These are phyloP conservation scores for Meda fulgida DNA, from an alignment of 2,797 vertebrate species.

Conservation along the genomic window DNA sequence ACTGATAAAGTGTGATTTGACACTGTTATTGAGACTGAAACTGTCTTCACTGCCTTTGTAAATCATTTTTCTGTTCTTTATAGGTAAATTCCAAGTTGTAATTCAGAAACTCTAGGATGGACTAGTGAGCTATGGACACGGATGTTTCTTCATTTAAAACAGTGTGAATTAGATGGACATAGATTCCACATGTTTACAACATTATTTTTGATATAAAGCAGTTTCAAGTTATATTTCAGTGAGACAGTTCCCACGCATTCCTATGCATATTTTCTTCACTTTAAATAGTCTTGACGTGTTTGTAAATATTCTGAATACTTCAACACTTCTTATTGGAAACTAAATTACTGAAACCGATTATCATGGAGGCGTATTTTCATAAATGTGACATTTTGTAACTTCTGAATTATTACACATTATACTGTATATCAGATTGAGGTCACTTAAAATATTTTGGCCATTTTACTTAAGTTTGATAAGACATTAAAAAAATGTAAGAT, in stretches of 20 bases:
- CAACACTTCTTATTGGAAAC: neutral
- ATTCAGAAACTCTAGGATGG: conserved; percentile 78
- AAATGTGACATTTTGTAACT: neutral
- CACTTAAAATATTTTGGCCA: neutral
- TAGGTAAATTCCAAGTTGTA: conserved; percentile 88
- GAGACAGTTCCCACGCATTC: neutral
- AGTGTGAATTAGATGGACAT: conserved; percentile 47
- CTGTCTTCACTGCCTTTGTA: neutral
- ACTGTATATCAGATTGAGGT: neutral
- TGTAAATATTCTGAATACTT: conserved; percentile 21
- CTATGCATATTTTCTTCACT: neutral
- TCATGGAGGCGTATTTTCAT: neutral
- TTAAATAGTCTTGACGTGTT: neutral
- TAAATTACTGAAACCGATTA: neutral
- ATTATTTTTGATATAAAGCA: conserved; percentile 42
- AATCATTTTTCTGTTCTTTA: conserved; percentile 19
- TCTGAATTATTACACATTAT: neutral
- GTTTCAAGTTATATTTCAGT: neutral
- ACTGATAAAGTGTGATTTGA: neutral
- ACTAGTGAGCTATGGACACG: neutral
- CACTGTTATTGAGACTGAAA: neutral
- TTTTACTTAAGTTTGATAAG: neutral
- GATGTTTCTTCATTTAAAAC: conserved; percentile 19
- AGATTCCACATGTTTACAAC: conserved; percentile 48
- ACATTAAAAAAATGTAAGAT: neutral